These are phyloP conservation scores for Seriola rivoliana DNA, from an alignment of 2,113 vertebrate genomes.

Conservation along the genomic window DNA sequence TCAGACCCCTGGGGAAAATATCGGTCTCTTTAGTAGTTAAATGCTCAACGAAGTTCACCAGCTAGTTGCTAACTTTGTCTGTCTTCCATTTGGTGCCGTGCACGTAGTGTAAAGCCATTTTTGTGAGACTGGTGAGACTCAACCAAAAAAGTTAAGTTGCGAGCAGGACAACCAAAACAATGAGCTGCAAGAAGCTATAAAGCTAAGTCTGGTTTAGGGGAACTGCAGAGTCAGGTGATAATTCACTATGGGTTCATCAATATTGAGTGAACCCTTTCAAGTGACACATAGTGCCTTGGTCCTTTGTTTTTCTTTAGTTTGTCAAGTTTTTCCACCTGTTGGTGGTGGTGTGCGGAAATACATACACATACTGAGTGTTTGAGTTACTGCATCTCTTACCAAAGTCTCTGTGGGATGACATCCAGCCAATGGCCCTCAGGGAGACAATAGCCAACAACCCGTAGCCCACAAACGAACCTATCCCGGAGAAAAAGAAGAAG, in stretches of 20 bases:
- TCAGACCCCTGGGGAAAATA: not conserved
- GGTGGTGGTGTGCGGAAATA: not conserved
- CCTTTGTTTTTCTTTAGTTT: not conserved
- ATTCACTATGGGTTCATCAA: not conserved
- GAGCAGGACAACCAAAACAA: too few species aligned
- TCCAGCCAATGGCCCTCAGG: conserved; percentile 92
- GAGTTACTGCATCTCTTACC: conserved; percentile 84
- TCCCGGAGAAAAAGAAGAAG: conserved; percentile 98
- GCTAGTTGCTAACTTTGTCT: too few species aligned
- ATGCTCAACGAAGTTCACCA: not conserved
- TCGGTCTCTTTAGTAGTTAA: not conserved
- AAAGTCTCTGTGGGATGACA: conserved; percentile 94
- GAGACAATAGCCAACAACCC: conserved; percentile 94
- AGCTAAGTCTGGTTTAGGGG: not conserved
- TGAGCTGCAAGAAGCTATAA: too few species aligned
- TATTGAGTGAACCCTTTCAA: not conserved
- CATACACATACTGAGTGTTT: not conserved
- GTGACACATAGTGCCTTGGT: too few species aligned
- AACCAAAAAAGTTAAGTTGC: too few species aligned
- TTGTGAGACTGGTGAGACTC: too few species aligned
- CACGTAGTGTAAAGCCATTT: too few species aligned
- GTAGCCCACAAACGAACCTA: conserved; percentile 96
- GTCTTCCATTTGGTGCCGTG: too few species aligned
- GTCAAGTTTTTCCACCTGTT: not conserved
- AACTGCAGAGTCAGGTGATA: not conserved